Evolutionary conservation across 2,797 vertebrate species (phyloP).

Genomic region (Carcharodon carcharias): DNA sequence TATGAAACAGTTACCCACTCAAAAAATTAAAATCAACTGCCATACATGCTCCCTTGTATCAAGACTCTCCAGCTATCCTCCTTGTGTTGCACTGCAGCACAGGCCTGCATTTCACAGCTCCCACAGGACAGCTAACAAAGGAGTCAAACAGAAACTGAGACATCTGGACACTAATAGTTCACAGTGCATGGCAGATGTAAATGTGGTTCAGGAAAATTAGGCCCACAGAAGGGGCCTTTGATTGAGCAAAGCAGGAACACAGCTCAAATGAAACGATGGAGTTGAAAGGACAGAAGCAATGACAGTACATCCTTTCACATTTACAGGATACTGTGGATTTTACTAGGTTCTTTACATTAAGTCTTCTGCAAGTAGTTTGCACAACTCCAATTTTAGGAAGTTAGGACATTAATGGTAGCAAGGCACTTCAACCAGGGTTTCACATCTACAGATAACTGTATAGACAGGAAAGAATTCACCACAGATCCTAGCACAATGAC

Average conservation of each 20-base stretch:
- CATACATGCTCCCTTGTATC: constrained; percentile 12
- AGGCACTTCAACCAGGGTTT: neutral
- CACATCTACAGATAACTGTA: neutral
- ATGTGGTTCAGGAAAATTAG: constrained; percentile 22
- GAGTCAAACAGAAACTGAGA: constrained; percentile 23
- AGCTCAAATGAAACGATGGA: constrained; percentile 2
- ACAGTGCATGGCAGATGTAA: constrained; percentile 24
- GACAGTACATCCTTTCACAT: neutral
- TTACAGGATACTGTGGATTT: neutral
- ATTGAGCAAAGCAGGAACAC: constrained; percentile 13
- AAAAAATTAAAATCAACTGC: neutral
- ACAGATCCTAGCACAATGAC: neutral
- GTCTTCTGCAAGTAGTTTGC: neutral
- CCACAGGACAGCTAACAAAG: constrained; percentile 23
- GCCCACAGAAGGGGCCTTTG: constrained; percentile 30
- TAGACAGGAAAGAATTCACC: neutral
- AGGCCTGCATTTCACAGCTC: constrained; percentile 35
- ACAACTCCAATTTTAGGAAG: neutral
- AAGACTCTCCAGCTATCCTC: neutral
- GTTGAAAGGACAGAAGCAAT: neutral
- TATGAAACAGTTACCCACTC: neutral
- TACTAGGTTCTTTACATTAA: neutral
- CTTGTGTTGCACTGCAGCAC: neutral
- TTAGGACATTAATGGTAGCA: neutral
- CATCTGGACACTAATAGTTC: constrained; percentile 32